Evolutionary conservation across 2,113 vertebrate genomes (phyloP).

Genomic region (Phylloscopus whistleri): DNA sequence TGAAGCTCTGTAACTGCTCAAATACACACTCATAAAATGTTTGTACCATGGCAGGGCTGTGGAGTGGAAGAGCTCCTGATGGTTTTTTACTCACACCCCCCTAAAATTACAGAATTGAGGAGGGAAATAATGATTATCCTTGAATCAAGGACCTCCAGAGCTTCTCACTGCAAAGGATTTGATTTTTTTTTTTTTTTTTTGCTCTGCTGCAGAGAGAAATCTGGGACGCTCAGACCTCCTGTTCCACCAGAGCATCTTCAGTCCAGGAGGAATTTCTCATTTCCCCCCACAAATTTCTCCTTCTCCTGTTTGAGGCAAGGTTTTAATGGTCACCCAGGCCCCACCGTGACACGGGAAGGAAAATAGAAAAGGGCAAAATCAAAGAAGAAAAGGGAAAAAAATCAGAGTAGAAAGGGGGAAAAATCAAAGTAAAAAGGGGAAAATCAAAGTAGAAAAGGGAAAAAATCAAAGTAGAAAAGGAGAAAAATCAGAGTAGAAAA

Average conservation of each 20-base stretch:
- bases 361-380: background rate
- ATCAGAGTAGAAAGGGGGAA: background rate
- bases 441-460: background rate
- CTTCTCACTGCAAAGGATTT: background rate
- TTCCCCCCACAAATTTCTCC: background rate
- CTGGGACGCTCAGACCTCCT: background rate
- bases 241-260: background rate
- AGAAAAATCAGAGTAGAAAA: background rate
- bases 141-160: background rate
- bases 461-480: background rate
- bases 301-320: background rate
- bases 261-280: background rate
- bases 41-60: background rate
- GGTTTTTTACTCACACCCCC: background rate
- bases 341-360: fast-evolving
- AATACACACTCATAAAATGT: background rate
- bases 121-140: background rate
- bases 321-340: background rate
- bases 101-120: background rate
- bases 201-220: background rate
- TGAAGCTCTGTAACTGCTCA: background rate
- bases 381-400: background rate
- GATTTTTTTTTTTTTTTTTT: no score
- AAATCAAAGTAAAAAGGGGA: background rate
- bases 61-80: background rate